Evolutionary conservation across 2,113 vertebrate species (phyloP).

Genomic region (Rhynchopsitta pachyrhyncha): DNA sequence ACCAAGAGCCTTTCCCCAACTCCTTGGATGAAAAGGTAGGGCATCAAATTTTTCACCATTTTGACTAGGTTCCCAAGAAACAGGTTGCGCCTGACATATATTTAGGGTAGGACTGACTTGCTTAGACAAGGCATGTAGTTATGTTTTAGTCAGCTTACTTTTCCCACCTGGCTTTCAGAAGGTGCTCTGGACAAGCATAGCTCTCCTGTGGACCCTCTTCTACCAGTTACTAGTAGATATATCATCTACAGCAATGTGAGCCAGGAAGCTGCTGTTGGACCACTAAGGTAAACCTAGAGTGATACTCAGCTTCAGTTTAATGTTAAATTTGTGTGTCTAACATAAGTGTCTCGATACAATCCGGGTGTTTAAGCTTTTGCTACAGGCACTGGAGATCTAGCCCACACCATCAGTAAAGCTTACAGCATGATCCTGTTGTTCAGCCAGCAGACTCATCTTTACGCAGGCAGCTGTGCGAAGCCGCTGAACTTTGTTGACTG

Average conservation of each 20-base stretch:
- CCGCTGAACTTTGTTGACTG: background rate
- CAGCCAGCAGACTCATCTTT: background rate
- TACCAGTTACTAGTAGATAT: background rate
- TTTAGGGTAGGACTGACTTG: background rate
- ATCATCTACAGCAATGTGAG: background rate
- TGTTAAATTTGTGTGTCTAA: background rate
- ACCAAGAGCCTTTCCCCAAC: background rate
- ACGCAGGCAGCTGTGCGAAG: background rate
- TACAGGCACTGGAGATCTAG: background rate
- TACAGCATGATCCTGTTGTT: accelerated
- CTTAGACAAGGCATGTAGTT: background rate
- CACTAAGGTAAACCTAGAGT: background rate
- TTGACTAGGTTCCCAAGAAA: background rate
- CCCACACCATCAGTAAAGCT: background rate
- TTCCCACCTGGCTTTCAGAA: background rate
- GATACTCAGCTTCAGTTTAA: background rate
- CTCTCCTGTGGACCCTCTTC: background rate
- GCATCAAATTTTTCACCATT: background rate
- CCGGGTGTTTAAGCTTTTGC: background rate
- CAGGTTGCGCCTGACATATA: background rate
- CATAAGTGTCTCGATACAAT: background rate
- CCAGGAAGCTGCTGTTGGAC: background rate
- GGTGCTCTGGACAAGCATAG: background rate
- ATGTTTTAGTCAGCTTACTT: background rate
- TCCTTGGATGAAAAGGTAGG: background rate